Percentiles rank a stretch among this genome's conserved stretches.
Evolutionary conservation across 2,888 invertebrate genomes (phyloP).

Genomic region (Candidula unifasciata): DNA sequence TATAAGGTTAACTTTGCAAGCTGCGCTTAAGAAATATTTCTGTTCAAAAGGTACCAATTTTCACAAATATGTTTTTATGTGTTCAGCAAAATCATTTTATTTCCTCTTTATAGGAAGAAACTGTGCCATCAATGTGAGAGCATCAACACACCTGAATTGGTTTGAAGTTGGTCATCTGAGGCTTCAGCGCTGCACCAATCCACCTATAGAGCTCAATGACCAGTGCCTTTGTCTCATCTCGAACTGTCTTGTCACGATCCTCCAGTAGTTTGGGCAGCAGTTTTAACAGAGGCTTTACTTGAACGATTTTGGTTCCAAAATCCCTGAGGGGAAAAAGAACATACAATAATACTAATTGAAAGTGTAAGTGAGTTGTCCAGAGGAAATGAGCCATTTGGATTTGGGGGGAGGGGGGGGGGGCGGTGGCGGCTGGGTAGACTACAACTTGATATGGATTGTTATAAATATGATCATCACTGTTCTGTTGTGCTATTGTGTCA

Average conservation of each 20-base stretch:
- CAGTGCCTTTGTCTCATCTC: slow-evolving; percentile 93
- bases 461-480: no score
- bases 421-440: no score
- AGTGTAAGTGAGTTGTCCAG: no score
- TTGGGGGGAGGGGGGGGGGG: no score
- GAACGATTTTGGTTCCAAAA: slow-evolving; percentile 94
- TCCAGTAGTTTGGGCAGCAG: slow-evolving; percentile 90
- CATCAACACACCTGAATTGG: slow-evolving; percentile 84
- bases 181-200: slow-evolving; percentile 85
- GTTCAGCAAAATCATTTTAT: not conserved
- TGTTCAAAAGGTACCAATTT: no score
- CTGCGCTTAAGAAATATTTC: no score
- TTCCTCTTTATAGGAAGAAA: not conserved
- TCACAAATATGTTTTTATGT: no score
- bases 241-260: slow-evolving; percentile 91
- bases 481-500: no score
- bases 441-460: no score
- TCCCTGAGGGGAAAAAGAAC: slow-evolving; percentile 80
- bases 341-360: not conserved
- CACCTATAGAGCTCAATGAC: slow-evolving; percentile 96
- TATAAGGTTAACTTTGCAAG: no score
- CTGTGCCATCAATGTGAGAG: not conserved
- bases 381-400: no score
- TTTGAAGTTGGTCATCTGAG: slow-evolving; percentile 90
- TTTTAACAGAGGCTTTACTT: slow-evolving; percentile 90